Percentiles rank a stretch among this genome's conserved stretches.
phyloP scores from a whole-genome alignment of 2,888 invertebrate genomes.

The Scotopteryx bipunctaria region DNA sequence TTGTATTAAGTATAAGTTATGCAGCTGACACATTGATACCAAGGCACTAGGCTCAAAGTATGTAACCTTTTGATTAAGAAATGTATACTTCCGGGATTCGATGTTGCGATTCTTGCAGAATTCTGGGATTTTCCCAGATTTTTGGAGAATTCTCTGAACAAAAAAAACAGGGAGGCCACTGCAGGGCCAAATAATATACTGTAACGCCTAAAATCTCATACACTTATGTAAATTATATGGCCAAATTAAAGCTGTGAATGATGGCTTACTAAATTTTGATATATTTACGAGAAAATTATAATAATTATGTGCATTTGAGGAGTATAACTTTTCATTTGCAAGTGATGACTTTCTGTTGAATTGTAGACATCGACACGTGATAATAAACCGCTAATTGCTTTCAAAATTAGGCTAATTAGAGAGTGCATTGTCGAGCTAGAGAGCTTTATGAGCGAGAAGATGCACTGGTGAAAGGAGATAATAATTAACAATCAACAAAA shows the following conservation, averaged over 20 bases:
- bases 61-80: too few relatives aligned
- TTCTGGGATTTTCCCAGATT: too few relatives aligned
- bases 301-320: neutral
- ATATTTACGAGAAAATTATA: neutral
- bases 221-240: too few relatives aligned
- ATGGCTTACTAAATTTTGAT: neutral
- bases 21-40: neutral
- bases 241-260: too few relatives aligned
- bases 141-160: too few relatives aligned
- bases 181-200: too few relatives aligned
- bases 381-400: constrained; percentile 22
- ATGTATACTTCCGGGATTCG: too few relatives aligned
- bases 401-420: constrained; percentile 36
- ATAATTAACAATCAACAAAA: too few relatives aligned
- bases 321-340: neutral
- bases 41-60: too few relatives aligned
- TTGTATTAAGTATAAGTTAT: neutral
- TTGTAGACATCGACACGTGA: neutral
- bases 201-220: too few relatives aligned
- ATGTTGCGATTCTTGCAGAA: too few relatives aligned
- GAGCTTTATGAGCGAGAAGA: constrained; percentile 23
- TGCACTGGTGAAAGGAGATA: constrained; percentile 48
- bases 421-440: constrained; percentile 28
- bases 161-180: too few relatives aligned
- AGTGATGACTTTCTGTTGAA: constrained; percentile 1